Conservation (phyloP, 2,888 invertebrate genomes). For the Ctena decussata region DNA sequence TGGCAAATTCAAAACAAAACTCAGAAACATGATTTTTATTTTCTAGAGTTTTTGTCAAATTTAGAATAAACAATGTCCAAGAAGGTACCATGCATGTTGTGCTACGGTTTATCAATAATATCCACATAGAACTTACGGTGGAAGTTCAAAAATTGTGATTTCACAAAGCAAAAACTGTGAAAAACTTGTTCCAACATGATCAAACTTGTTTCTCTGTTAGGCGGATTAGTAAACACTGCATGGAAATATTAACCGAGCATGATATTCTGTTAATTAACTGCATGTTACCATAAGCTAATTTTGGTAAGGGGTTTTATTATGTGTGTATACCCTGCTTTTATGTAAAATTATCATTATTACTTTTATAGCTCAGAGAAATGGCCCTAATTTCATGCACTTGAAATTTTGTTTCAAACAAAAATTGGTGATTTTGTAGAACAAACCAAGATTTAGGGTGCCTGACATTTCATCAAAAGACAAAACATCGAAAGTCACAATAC, state of each 20-base stretch:
- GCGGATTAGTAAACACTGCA: not conserved
- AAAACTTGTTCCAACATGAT: not conserved
- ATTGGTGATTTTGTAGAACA: not conserved
- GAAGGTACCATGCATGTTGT: not conserved
- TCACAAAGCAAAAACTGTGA: not conserved
- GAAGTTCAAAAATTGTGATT: not conserved
- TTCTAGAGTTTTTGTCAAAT: not conserved
- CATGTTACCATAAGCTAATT: not conserved
- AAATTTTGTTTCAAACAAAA: not conserved
- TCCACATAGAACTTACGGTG: not conserved
- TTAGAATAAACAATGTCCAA: not conserved
- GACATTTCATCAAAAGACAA: too few relatives aligned
- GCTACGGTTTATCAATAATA: not conserved
- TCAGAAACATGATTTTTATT: not conserved
- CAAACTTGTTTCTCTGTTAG: not conserved
- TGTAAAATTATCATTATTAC: not conserved
- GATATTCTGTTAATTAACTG: not conserved
- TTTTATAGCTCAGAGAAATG: not conserved
- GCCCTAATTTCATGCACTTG: not conserved
- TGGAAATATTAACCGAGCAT: not conserved
- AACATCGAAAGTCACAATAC: too few relatives aligned
- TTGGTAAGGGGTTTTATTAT: not conserved
- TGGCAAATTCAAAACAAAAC: not conserved
- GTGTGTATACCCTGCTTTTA: not conserved
- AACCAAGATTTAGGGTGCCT: not conserved